Evolutionary conservation across 2,113 vertebrate genomes (phyloP).

Genomic region (Andinoacara biseriatus): DNA sequence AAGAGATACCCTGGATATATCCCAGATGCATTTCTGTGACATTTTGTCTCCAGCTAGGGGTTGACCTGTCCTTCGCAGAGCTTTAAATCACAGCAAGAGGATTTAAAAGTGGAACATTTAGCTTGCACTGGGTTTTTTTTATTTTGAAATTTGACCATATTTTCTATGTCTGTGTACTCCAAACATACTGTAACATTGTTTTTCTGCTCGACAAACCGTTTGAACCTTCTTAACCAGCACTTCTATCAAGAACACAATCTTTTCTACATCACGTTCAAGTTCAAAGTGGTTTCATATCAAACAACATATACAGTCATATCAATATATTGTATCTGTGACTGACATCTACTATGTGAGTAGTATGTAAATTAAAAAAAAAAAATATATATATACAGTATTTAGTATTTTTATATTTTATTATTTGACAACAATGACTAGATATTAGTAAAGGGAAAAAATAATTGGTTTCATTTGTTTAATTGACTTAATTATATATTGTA

Average conservation of each 20-base stretch:
- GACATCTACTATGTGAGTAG: background rate
- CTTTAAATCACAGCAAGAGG: background rate
- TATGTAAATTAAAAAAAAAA: background rate
- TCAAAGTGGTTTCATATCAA: background rate
- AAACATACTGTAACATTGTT: background rate
- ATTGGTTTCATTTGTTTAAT: background rate
- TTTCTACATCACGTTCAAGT: background rate
- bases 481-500: too few species aligned
- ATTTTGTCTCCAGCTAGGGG: background rate
- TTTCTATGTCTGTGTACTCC: background rate
- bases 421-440: background rate
- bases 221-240: background rate
- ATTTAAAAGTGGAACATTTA: slow-evolving; percentile 6
- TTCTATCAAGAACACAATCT: background rate
- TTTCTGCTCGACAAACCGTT: background rate
- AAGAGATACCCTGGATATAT: background rate
- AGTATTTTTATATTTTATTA: too few species aligned
- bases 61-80: background rate
- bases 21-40: background rate
- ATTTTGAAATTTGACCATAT: slow-evolving; percentile 6
- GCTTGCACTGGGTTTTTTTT: background rate
- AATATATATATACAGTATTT: too few species aligned
- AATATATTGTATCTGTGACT: background rate
- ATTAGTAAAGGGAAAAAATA: background rate
- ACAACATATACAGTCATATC: background rate